Conservation (phyloP, 2,888 invertebrate genomes). For the Euphydryas editha region DNA sequence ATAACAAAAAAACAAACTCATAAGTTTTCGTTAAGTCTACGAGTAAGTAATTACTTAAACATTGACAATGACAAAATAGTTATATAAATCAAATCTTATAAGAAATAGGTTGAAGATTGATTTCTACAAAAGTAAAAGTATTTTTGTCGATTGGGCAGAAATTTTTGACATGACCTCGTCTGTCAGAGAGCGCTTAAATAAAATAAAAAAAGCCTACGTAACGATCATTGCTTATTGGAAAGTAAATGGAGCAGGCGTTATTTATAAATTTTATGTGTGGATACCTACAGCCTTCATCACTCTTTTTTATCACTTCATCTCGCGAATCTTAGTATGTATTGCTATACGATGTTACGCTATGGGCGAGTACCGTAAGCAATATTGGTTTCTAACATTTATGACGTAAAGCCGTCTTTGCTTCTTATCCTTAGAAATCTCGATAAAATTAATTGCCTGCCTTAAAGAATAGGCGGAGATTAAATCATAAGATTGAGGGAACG, state of each 20-base stretch:
- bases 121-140: slow-evolving; percentile 42
- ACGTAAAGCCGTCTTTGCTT: slow-evolving; percentile 9
- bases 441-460: slow-evolving; percentile 37
- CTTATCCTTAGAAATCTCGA: slow-evolving; percentile 21
- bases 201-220: slow-evolving; percentile 51
- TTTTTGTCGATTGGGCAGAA: slow-evolving; percentile 44
- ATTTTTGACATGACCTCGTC: slow-evolving; percentile 53
- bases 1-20: slow-evolving; percentile 24
- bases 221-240: slow-evolving; percentile 52
- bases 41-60: slow-evolving; percentile 45
- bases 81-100: slow-evolving; percentile 21
- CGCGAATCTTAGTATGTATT: slow-evolving; percentile 23
- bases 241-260: slow-evolving; percentile 48
- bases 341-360: slow-evolving; percentile 16
- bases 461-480: slow-evolving; percentile 38
- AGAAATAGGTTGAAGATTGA: slow-evolving; percentile 24
- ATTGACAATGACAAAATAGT: slow-evolving; percentile 38
- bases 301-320: slow-evolving; percentile 25
- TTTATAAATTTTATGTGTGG: slow-evolving; percentile 41
- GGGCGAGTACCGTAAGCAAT: slow-evolving; percentile 8
- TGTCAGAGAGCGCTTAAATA: slow-evolving; percentile 47
- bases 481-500: slow-evolving; percentile 37
- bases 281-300: slow-evolving; percentile 23
- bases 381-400: slow-evolving; percentile 22
- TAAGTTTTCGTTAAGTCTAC: slow-evolving; percentile 46